Evolutionary conservation across 2,113 vertebrate genomes (phyloP).

Genomic region (Panurus biarmicus): DNA sequence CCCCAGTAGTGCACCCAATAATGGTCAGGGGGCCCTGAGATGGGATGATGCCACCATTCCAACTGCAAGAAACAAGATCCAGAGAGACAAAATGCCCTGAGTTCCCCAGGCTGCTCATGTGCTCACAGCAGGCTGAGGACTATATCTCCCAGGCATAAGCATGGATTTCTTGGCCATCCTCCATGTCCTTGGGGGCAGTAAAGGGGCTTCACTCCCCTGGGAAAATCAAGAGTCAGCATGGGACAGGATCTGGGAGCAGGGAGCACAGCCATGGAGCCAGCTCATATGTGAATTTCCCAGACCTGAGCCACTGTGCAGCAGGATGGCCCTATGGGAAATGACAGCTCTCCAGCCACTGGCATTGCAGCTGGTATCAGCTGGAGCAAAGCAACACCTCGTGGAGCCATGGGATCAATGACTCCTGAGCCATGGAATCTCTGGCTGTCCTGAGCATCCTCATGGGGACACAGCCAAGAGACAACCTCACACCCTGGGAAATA

Average conservation of each 20-base stretch:
- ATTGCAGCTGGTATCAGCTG: background rate
- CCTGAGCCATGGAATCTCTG: fast-evolving
- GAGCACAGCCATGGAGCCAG: background rate
- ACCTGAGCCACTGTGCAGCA: fast-evolving
- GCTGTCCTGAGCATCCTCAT: background rate
- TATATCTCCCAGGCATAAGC: background rate
- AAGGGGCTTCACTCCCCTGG: background rate
- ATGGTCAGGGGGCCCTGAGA: background rate
- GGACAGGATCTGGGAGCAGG: background rate
- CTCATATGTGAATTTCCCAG: background rate
- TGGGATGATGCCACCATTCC: background rate
- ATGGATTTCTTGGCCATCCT: background rate
- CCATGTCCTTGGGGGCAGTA: background rate
- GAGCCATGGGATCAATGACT: background rate
- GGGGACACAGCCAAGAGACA: background rate
- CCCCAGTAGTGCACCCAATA: background rate
- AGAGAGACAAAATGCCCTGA: background rate
- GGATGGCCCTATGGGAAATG: background rate
- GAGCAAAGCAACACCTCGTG: background rate
- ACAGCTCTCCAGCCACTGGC: background rate
- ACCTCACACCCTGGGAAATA: background rate
- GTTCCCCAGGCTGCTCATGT: background rate
- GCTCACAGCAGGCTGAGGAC: background rate
- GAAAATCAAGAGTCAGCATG: background rate
- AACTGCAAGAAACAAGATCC: background rate